phyloP scores from a whole-genome alignment of 2,113 vertebrate species.

The Syngnathus typhle region DNA sequence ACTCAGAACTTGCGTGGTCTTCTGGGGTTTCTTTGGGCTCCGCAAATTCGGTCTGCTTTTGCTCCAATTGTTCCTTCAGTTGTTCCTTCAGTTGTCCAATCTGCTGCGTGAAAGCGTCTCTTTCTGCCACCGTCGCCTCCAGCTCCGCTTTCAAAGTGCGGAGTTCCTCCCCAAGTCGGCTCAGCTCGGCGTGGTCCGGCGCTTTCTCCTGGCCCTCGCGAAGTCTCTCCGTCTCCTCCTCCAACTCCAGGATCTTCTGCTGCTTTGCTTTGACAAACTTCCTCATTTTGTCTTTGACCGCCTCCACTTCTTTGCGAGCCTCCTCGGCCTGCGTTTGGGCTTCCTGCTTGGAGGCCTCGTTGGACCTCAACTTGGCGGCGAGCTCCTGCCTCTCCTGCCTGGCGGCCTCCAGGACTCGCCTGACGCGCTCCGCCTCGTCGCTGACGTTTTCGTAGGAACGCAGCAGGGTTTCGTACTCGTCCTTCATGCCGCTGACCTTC shows the following conservation, averaged over 20 bases:
- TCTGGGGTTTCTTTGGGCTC: constrained; percentile 17
- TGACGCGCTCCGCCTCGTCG: constrained; percentile 84
- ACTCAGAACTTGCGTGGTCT: constrained; percentile 1
- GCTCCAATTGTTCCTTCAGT: constrained; percentile 44
- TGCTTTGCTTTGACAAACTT: constrained; percentile 96
- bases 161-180: constrained; percentile 48
- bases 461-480: constrained; percentile 90
- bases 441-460: constrained; percentile 95
- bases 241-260: constrained; percentile 90
- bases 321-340: constrained; percentile 76
- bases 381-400: constrained; percentile 87
- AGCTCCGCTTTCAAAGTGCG: constrained; percentile 51
- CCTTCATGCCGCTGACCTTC: constrained; percentile 79
- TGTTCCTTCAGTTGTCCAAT: constrained; percentile 58
- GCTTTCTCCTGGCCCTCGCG: constrained; percentile 55
- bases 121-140: constrained; percentile 43
- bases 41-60: constrained; percentile 27
- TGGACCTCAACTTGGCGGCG: constrained; percentile 65
- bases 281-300: constrained; percentile 92
- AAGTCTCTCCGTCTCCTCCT: constrained; percentile 90
- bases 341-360: constrained; percentile 75
- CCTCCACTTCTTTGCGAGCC: constrained; percentile 78
- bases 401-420: constrained; percentile 77
- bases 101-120: constrained; percentile 50
- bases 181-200: constrained; percentile 44